Evolutionary conservation across 1,140 invertebrate species (phyloP).

Genomic region (Muscidifurax raptorellus): DNA sequence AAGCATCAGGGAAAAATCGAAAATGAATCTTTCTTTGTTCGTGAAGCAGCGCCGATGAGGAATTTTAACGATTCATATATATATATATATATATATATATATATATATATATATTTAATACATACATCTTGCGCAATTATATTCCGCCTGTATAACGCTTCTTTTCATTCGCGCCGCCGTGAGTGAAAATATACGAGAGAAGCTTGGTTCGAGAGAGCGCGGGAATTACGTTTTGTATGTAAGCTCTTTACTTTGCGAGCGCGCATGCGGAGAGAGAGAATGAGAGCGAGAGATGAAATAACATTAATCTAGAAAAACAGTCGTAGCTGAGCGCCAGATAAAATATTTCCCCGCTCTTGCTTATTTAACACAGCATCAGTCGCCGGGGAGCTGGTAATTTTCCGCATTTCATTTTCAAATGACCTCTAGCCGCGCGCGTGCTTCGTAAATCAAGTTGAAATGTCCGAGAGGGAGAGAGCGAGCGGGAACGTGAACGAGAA

Average conservation of each 20-base stretch:
- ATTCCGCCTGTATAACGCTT: no score
- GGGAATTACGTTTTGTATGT: not conserved
- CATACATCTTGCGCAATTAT: no score
- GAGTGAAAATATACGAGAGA: no score
- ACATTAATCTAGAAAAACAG: constrained; percentile 2
- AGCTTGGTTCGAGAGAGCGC: not conserved
- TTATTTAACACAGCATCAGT: not conserved
- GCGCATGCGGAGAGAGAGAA: no score
- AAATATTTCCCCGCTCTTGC: not conserved
- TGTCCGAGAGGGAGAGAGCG: no score
- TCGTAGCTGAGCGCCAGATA: not conserved
- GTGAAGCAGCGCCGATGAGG: no score
- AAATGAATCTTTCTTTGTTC: no score
- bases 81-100: no score
- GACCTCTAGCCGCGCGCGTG: not conserved
- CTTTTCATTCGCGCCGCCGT: not conserved
- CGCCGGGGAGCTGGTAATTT: not conserved
- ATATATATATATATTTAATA: no score
- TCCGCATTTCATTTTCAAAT: not conserved
- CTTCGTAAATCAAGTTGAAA: not conserved
- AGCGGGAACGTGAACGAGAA: no score
- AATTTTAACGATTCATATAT: no score
- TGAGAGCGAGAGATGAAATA: not conserved
- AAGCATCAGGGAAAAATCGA: no score
- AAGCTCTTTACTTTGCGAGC: not conserved